phyloP scores from a whole-genome alignment of 2,797 vertebrate species.

The Ptychobarbus kaznakovi region DNA sequence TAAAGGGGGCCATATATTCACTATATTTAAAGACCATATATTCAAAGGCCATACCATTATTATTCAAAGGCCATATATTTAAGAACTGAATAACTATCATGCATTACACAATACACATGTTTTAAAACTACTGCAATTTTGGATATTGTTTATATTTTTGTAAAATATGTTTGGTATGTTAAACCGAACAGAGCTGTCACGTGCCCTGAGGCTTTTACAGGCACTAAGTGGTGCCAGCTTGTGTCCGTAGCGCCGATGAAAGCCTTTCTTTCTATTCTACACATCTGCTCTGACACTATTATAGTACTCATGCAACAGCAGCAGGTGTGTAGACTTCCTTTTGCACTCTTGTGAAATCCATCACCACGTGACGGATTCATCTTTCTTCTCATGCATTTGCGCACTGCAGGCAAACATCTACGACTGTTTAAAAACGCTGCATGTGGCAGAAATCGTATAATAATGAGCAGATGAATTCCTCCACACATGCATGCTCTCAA shows the following conservation, averaged over 20 bases:
- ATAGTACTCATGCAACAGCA: neutral
- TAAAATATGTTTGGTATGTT: neutral
- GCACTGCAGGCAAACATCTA: neutral
- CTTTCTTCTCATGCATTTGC: neutral
- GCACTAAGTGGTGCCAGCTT: constrained; percentile 2
- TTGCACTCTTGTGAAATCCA: neutral
- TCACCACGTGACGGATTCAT: neutral
- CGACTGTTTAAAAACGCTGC: neutral
- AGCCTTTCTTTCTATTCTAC: neutral
- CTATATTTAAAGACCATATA: neutral
- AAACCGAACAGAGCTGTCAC: neutral
- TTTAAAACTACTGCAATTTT: neutral
- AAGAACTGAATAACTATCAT: neutral
- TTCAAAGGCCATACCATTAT: no score
- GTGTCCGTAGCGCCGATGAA: neutral
- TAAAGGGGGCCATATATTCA: no score
- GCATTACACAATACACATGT: no score
- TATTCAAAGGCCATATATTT: neutral
- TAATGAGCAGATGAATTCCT: neutral
- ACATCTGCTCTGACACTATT: neutral
- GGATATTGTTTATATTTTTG: neutral
- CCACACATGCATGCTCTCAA: neutral
- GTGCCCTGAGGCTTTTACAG: neutral
- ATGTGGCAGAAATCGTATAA: neutral
- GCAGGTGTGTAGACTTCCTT: neutral